phyloP scores from a whole-genome alignment of 2,113 vertebrate genomes.

The Dolichotis patagonum region DNA sequence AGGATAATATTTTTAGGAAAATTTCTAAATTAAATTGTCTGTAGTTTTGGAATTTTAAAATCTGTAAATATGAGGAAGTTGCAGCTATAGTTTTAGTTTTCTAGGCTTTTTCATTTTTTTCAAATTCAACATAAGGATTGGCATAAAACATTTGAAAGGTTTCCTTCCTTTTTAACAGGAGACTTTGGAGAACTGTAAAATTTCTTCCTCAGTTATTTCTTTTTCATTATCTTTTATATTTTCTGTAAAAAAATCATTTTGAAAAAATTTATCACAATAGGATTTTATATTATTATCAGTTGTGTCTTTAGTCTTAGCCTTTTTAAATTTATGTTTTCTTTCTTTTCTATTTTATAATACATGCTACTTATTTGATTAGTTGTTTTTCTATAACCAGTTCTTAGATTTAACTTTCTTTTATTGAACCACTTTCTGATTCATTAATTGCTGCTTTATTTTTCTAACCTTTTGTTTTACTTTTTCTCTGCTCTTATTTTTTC shows the following conservation, averaged over 20 bases:
- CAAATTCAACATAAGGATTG: neutral
- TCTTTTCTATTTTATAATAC: neutral
- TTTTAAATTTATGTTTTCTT: neutral
- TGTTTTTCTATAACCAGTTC: neutral
- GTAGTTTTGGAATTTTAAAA: conserved; percentile 22
- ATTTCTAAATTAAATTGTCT: neutral
- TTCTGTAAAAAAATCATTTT: neutral
- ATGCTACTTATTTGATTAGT: neutral
- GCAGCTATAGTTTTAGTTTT: neutral
- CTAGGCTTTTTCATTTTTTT: neutral
- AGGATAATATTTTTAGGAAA: neutral
- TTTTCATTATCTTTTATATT: neutral
- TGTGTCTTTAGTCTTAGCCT: neutral
- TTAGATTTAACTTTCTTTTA: neutral
- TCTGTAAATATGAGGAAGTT: neutral
- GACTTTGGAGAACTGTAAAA: neutral
- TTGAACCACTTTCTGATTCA: neutral
- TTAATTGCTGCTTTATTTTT: neutral
- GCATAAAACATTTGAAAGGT: neutral
- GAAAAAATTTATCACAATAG: neutral
- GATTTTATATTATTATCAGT: neutral
- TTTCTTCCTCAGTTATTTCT: neutral
- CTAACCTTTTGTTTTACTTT: neutral
- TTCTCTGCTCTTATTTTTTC: neutral
- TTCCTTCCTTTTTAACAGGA: neutral